phyloP scores from a whole-genome alignment of 2,888 invertebrate species.

The Troides helena region DNA sequence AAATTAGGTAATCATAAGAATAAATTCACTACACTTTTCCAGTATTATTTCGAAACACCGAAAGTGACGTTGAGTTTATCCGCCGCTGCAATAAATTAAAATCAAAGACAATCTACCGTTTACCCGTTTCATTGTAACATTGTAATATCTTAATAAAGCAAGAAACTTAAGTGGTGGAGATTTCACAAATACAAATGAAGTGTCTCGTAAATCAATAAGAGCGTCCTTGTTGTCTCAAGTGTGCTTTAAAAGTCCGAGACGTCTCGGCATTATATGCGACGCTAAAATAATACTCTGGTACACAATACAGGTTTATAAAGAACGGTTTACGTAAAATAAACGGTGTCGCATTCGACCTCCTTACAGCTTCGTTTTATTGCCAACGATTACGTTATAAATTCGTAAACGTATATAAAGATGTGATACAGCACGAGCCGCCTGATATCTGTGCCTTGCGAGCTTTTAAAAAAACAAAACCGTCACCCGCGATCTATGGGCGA shows the following conservation, averaged over 20 bases:
- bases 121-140: not conserved
- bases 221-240: slow-evolving; percentile 15
- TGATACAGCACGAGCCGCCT: slow-evolving; percentile 48
- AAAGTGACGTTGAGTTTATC: no score
- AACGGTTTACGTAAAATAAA: slow-evolving; percentile 55
- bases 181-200: slow-evolving; percentile 10
- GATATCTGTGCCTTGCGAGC: slow-evolving; percentile 54
- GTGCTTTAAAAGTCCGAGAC: slow-evolving; percentile 16
- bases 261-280: slow-evolving; percentile 14
- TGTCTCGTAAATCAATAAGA: slow-evolving; percentile 18
- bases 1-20: no score
- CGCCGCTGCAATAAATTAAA: no score
- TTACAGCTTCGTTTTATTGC: slow-evolving; percentile 62
- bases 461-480: slow-evolving; percentile 33
- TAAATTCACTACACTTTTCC: no score
- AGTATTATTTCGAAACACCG: no score
- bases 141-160: slow-evolving; percentile 8
- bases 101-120: no score
- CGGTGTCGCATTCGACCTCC: slow-evolving; percentile 60
- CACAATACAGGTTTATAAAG: slow-evolving; percentile 41
- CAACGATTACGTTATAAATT: slow-evolving; percentile 61
- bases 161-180: slow-evolving; percentile 3
- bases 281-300: slow-evolving; percentile 29
- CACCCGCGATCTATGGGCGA: not conserved
- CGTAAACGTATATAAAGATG: slow-evolving; percentile 51